These are phyloP conservation scores for Solenopsis fugax DNA, from an alignment of 1,140 invertebrate species.

Conservation along the genomic window DNA sequence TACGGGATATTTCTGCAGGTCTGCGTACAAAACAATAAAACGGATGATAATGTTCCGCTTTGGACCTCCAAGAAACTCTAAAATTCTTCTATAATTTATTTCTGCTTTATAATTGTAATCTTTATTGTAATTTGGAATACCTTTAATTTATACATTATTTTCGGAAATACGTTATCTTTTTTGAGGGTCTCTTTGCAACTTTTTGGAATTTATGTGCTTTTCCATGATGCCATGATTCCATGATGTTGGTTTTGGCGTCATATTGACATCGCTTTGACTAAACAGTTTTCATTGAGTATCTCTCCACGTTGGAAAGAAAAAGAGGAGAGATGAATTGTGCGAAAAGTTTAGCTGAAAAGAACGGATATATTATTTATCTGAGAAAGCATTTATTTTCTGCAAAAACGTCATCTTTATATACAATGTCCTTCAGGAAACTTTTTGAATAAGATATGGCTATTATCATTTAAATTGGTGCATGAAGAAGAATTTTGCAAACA, in stretches of 20 bases:
- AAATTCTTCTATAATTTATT: not conserved
- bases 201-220: no score
- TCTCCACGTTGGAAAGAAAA: no score
- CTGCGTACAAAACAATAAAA: not conserved
- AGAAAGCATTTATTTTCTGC: not conserved
- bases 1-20: constrained; percentile 10
- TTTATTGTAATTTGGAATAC: not conserved
- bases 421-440: not conserved
- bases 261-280: no score
- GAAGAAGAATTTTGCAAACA: not conserved
- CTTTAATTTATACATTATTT: not conserved
- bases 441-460: not conserved
- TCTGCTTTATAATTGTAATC: no score
- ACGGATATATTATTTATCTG: no score
- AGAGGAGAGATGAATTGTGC: no score
- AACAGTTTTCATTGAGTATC: no score
- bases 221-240: no score
- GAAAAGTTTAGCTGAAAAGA: no score
- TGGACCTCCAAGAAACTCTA: not conserved
- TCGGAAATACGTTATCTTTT: no score
- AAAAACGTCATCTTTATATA: not conserved
- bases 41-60: not conserved
- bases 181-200: no score
- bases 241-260: no score
- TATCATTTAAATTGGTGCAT: not conserved